A percentile compares a stretch with the other conserved stretches of the same genome.
Evolutionary conservation across 2,797 vertebrate species (phyloP).

Genomic region (Gambusia yucatana): DNA sequence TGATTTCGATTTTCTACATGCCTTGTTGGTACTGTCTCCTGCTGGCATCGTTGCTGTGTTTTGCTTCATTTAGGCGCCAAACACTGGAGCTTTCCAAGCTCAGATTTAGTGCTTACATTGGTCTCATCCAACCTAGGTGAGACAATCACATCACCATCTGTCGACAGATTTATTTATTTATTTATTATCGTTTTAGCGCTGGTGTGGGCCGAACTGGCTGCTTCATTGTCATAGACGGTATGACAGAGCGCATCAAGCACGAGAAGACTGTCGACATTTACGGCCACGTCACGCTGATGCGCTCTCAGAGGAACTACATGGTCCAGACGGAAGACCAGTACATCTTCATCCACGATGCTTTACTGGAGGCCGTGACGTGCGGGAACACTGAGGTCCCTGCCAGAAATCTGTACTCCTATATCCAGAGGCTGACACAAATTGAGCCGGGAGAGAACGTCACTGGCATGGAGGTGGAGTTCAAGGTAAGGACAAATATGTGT

Average conservation of each 20-base stretch:
- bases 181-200: constrained; percentile 77
- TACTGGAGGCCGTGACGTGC: constrained; percentile 96
- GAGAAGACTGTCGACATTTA: constrained; percentile 98
- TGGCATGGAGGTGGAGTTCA: constrained; percentile 99
- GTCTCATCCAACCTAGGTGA: constrained; percentile 9
- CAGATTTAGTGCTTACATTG: constrained; percentile 25
- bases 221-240: constrained; percentile 98
- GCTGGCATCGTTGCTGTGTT: constrained; percentile 57
- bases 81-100: constrained; percentile 14
- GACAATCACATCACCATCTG: constrained; percentile 29
- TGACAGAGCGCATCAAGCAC: constrained; percentile 97
- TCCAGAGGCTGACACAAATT: constrained; percentile 96
- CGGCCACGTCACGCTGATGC: constrained; percentile 98
- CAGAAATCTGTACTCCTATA: constrained; percentile 96
- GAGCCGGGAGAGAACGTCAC: constrained; percentile 96
- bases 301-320: constrained; percentile 99
- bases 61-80: constrained; percentile 33
- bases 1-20: constrained; percentile 64
- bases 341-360: constrained; percentile 96
- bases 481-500: constrained; percentile 83
- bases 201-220: constrained; percentile 97
- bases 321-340: constrained; percentile 99
- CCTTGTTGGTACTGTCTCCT: constrained; percentile 65
- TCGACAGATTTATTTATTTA: neutral
- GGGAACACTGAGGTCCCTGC: constrained; percentile 99